Evolutionary conservation across 1,140 invertebrate species (phyloP), one percentile per base, ranked within the genome.

Genomic region (Drosophila mojavensis): DNA sequence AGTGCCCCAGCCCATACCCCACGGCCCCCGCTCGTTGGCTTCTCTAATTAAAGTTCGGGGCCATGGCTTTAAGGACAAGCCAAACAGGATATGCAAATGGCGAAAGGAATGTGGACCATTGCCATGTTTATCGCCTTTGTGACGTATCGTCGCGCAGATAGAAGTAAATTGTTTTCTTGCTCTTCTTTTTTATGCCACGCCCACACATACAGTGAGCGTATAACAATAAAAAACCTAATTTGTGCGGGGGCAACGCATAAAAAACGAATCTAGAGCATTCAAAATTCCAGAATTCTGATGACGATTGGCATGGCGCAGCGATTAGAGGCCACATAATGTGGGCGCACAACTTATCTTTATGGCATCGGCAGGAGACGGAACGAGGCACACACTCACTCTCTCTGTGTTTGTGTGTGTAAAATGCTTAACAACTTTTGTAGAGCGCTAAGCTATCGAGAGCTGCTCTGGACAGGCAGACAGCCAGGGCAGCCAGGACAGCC

Each of bases 141-240:
- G 89, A 91, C 89, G 76, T 79, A 91, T 91, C 89, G 89, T 70
- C 68, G 33, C 70, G 43, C 73, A 91, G 89, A 91, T 91, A 91
- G 84, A 88, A 55, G 70, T 71, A 91, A 91, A 91, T 91, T 91
- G 81, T 91, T 91, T 91, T 91, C 20, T 24, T 24, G 20, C 2
- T 2, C 20, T 24, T 24, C 20, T 24, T 91, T 78, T 91, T 91
- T 91, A 79, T 50, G 62, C n/a, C 45, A 61, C 11, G 4, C 36
- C 36, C n/a, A 39, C 11, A 39, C 36, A 39, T 3, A 9, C 7
- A 9, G 6, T 1, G 33, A 5, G 20, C 1, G 20, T 3, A 24
- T 24, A 51, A 75, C 79, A 80, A 79, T 68, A 74, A 88, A 80
- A 80, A 79, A 60, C 26, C 55, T 66, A 79, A 74, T 74, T 24